Percentiles rank a stretch among this genome's conserved stretches.
Evolutionary conservation across 2,797 vertebrate species (phyloP).

Genomic region (Kryptopterus vitreolus): DNA sequence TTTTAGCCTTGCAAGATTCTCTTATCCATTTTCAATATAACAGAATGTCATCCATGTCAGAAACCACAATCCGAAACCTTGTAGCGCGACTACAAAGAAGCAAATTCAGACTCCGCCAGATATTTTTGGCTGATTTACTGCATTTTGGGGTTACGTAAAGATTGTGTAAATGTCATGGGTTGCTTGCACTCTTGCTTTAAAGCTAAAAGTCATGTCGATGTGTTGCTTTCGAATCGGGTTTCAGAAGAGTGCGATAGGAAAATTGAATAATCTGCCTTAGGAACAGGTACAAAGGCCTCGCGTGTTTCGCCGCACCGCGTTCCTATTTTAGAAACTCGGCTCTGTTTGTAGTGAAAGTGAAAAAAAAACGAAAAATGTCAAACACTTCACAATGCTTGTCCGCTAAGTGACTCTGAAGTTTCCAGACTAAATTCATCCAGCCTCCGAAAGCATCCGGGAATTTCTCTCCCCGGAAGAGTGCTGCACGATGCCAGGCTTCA

Average conservation of each 20-base stretch:
- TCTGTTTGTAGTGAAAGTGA: constrained; percentile 19
- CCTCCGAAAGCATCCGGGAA: constrained; percentile 33
- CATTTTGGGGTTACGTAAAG: background rate
- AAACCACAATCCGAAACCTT: background rate
- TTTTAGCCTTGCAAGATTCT: background rate
- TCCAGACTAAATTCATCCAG: constrained; percentile 18
- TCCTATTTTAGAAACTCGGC: constrained; percentile 16
- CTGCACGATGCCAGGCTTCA: constrained; percentile 54
- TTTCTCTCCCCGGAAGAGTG: constrained; percentile 19
- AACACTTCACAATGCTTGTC: constrained; percentile 13
- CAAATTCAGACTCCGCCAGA: background rate
- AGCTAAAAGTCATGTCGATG: background rate
- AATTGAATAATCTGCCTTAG: background rate
- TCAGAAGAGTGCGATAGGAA: background rate
- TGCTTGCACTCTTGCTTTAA: background rate
- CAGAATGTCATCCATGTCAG: background rate
- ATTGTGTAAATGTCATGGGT: background rate
- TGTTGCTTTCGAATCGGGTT: background rate
- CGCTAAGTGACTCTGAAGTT: constrained; percentile 29
- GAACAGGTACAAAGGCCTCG: constrained; percentile 5
- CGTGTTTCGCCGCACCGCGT: background rate
- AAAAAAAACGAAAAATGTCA: constrained; percentile 21
- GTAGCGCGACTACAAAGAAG: background rate
- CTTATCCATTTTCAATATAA: background rate
- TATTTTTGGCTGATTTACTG: background rate